Base-by-base conservation (phyloP, 2,797 vertebrate genomes). In the Lophius americanus region DNA sequence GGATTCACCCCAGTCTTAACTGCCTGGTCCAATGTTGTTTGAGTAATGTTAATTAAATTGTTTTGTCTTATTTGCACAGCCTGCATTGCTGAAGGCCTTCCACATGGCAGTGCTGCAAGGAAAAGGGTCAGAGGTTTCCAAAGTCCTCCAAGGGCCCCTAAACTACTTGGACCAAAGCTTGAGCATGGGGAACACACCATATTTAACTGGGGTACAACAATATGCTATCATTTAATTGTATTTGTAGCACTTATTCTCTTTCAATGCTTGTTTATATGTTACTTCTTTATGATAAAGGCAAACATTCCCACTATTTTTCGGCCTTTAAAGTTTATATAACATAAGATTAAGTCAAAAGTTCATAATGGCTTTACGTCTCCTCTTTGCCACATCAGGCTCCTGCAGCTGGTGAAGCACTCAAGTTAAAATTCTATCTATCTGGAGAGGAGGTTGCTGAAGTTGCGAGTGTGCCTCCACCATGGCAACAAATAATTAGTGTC, bases 61-160 rank as follows among this genome's bases (percentile, higher is more conserved):
- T 51, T 75, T 50, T 81, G 47, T 71, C 39, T 83, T 55, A 11
- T 58, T 64, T 58, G 5, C 49, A 38, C 81, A 98, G 96, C 95
- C 96, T n/a, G 88, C 76, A 0, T 75, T 95, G 68, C 75, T 88
- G 0, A 87, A 89, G 3, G 93, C 94, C 51, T 89, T 97, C 64
- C 93, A 96, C 57, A 68, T 89, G 66, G 89, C 91, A 67, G 91
- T 94, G 74, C 85, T 96, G 57, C 96, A 95, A 64, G 95, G 94
- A 48, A 95, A 93, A 87, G 91, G 82, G 44, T 86, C 88, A 39
- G 94, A 96, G 58, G 89, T 92, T 0, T 83, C 87, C 11, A 79
- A 60, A 11, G 59, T 78, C 5, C 83, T 97, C 55, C 86, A 86
- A 65, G 87, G 81, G 14, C 69, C 90, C 9, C 81, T 98, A 39